Evolutionary conservation across 2,888 invertebrate genomes (phyloP), one percentile per base, ranked within the genome.

Genomic region (Drosophila tanythrix): DNA sequence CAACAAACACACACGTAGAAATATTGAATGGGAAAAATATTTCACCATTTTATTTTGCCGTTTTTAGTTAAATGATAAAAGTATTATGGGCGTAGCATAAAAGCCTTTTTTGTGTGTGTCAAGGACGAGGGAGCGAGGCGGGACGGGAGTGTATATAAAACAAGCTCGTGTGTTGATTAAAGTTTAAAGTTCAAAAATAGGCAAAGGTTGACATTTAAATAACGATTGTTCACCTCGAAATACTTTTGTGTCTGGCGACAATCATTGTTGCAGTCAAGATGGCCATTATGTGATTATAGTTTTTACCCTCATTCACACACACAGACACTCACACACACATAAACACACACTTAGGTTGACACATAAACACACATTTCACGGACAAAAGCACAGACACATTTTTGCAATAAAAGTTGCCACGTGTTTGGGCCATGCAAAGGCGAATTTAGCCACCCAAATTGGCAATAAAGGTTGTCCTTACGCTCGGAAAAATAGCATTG

Each of bases 331-430:
- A 10, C 18, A 18, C 18, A 4, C 38, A 40, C 3, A n/a, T n/a
- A 33, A 33, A 18, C 25, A 46, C 15, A 38, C 36, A 18, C 36
- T 7, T 18, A 25, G 46, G 58, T 73, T 80, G 69, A 60, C 60
- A 29, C 67, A 61, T 56, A 64, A 70, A 46, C 25, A 64, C 55
- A 51, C 64, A 62, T 58, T 52, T 59, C 33, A 52, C 11, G 51
- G 15, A 52, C 50, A 56, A 51, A 40, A 62, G 51, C 46, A 46
- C 46, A 63, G 60, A 43, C 40, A 67, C 46, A 64, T 53, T 69
- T 65, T 43, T 57, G 59, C 62, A 77, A 73, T 79, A 83, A 83
- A 86, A 70, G 66, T 57, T 25, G 72, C 69, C 79, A 81, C 64
- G 67, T 79, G 73, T 70, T 70, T 46, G 25, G 48, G 57, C 61